Evolutionary conservation across 2,113 vertebrate genomes (phyloP).

Genomic region (Taurulus bubalis): DNA sequence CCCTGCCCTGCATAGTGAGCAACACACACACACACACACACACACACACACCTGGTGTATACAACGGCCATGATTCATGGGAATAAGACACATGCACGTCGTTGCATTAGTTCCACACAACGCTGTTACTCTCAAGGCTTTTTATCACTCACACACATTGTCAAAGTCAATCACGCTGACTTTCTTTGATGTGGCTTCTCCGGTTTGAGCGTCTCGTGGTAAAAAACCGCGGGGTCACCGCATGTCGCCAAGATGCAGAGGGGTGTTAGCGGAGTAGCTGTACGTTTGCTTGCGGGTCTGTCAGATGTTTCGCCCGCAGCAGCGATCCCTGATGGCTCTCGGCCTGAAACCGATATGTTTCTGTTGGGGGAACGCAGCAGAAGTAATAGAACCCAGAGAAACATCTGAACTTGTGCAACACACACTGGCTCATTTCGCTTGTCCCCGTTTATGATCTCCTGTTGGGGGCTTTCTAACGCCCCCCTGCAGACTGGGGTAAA

Average conservation of each 20-base stretch:
- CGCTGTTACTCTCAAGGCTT: conserved; percentile 10
- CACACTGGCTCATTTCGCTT: conserved; percentile 1
- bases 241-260: conserved; percentile 11
- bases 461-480: conserved; percentile 10
- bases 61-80: background rate
- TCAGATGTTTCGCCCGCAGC: conserved; percentile 26
- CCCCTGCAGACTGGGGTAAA: background rate
- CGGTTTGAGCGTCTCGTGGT: conserved; percentile 28
- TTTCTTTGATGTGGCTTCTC: conserved; percentile 50
- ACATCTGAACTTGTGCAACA: conserved; percentile 2
- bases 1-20: conserved; percentile 94
- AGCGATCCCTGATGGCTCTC: conserved; percentile 39
- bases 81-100: background rate
- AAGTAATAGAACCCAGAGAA: background rate
- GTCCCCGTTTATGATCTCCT: conserved; percentile 8
- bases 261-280: conserved; percentile 20
- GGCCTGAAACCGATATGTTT: conserved; percentile 30
- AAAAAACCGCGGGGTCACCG: conserved; percentile 36
- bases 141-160: conserved; percentile 28
- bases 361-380: conserved; percentile 16
- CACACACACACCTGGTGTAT: conserved; percentile 21
- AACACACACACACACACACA: conserved; percentile 17
- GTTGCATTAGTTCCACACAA: conserved; percentile 33
- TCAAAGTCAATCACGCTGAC: conserved; percentile 42
- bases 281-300: conserved; percentile 29